Base-by-base conservation (phyloP, 2,113 vertebrate genomes). In the Scartelaos histophorus region DNA sequence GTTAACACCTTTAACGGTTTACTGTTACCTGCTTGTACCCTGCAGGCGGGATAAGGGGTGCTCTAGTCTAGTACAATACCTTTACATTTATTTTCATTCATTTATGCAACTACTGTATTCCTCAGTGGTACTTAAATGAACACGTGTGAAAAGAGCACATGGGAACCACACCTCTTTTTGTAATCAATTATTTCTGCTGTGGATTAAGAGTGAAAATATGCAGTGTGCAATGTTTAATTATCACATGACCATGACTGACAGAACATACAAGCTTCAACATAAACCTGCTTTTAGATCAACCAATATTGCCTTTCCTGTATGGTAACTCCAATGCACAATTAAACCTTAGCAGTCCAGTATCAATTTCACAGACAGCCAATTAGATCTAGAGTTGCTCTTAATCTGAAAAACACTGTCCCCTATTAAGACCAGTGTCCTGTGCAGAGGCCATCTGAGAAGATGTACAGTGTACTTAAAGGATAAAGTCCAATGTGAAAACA, bases 1-100 rank as follows among this genome's bases (percentile, higher is more conserved):
- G 82, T 90, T 90, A 92, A 79, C 89, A 88, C 89, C 87, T 91
- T 88, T 82, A 80, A 87, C 65, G 79, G 87, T 87, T 90, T 90
- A 89, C 85, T 87, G 90, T 89, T 81, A 88, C 90, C 91, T 78
- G 86, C 90, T 72, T 76, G 68, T 73, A 85, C 74, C 19, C 54
- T 68, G 57, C 54, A 15, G 1, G 38, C 24, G 56, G 71, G 72
- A 49, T 69, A 29, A 71, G 21, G 29, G 66, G 76, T 29, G 69
- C 49, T 75, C 5, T 22, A 45, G 68, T 19, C 1, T 25, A 34
- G 35, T 24, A 47, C 54, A 15, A 15, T 71, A 57, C 17, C 54
- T 67, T 34, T 61, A 25, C 58, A 61, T 61, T 34, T 15, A n/a
- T n/a, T n/a, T n/a, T n/a, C n/a, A n/a, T n/a, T 9, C 5, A 54